Conservation (phyloP, 2,888 invertebrate species). For the Proisotoma minuta region DNA sequence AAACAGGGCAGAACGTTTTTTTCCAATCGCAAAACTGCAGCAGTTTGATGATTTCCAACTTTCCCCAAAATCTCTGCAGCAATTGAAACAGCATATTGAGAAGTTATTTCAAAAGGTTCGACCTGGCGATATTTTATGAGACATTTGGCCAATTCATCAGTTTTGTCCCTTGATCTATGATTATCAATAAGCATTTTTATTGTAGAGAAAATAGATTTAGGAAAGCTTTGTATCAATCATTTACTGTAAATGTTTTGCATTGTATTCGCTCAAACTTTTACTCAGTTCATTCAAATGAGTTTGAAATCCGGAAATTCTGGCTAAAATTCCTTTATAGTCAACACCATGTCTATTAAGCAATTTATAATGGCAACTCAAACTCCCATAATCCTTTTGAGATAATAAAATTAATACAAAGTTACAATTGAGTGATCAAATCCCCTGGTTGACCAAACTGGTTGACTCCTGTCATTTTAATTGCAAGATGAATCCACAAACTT, state of each 20-base stretch:
- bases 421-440: too few relatives aligned
- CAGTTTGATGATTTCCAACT: constrained; percentile 30
- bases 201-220: not conserved
- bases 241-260: not conserved
- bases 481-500: too few relatives aligned
- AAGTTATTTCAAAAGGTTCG: constrained; percentile 30
- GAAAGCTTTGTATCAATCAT: not conserved
- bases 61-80: constrained; percentile 24
- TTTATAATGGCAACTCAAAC: too few relatives aligned
- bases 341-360: not conserved
- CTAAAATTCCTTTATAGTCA: constrained; percentile 14
- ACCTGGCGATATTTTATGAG: constrained; percentile 21
- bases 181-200: too few relatives aligned
- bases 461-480: too few relatives aligned
- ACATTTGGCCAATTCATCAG: constrained; percentile 32
- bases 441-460: too few relatives aligned
- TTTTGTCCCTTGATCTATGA: constrained; percentile 35
- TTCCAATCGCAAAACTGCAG: constrained; percentile 26
- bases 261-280: constrained; percentile 17
- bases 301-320: constrained; percentile 15
- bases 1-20: constrained; percentile 23
- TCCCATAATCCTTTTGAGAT: too few relatives aligned
- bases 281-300: constrained; percentile 18
- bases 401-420: too few relatives aligned
- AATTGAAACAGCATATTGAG: constrained; percentile 26